These are phyloP conservation scores for Noctilio leporinus DNA, from an alignment of 2,113 vertebrate genomes.

Conservation along the genomic window DNA sequence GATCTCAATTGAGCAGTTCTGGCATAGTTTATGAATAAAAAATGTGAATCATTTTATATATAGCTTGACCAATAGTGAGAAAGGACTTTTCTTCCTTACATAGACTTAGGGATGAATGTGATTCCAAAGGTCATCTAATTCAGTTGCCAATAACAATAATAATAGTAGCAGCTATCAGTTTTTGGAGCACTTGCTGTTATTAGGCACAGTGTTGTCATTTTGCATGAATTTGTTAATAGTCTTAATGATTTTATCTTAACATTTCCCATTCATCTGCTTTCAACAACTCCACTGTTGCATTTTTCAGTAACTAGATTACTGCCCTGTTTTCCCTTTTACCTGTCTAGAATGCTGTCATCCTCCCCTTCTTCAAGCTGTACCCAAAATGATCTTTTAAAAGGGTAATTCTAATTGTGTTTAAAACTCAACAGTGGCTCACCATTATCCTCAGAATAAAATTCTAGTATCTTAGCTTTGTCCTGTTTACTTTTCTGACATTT, in stretches of 20 bases:
- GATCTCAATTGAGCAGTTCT: slow-evolving; percentile 16
- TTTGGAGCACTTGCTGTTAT: neutral
- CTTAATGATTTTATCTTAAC: neutral
- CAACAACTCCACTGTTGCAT: neutral
- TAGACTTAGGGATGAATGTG: slow-evolving; percentile 9
- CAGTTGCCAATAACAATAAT: neutral
- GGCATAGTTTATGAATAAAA: neutral
- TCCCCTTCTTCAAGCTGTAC: neutral
- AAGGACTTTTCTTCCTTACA: slow-evolving; percentile 33
- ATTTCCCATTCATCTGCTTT: neutral
- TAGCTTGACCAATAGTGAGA: neutral
- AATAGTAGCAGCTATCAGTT: neutral
- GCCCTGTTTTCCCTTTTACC: neutral
- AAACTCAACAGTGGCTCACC: neutral
- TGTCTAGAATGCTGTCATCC: neutral
- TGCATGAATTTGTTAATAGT: neutral
- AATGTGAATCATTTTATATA: neutral
- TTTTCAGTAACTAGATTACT: neutral
- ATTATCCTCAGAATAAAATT: neutral
- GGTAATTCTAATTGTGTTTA: neutral
- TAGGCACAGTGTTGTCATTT: neutral
- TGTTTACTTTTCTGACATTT: slow-evolving; percentile 5
- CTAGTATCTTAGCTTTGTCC: neutral
- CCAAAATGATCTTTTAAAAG: neutral
- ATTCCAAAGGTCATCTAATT: slow-evolving; percentile 15